A percentile compares a stretch with the other conserved stretches of the same genome.
phyloP scores from a whole-genome alignment of 2,797 vertebrate genomes.

The Periophthalmus magnuspinnatus region DNA sequence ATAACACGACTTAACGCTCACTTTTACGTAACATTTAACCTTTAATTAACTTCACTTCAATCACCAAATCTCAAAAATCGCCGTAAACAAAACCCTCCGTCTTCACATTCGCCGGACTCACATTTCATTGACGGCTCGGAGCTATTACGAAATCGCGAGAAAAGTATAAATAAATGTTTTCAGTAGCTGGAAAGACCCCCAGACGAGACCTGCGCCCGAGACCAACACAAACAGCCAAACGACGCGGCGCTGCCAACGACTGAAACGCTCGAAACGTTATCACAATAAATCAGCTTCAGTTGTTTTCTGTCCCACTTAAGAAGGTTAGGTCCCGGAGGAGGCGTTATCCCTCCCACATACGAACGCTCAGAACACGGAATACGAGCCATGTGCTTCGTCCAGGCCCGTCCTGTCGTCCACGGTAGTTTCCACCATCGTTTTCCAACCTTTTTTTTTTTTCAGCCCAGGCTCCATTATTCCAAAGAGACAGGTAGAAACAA shows the following conservation, averaged over 20 bases:
- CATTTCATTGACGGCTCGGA: slow-evolving; percentile 25
- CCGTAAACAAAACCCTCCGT: no score
- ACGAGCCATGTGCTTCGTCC: no score
- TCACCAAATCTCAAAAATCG: no score
- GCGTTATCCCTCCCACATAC: no score
- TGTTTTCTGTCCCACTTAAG: slow-evolving; percentile 79
- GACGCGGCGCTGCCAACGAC: slow-evolving; percentile 62
- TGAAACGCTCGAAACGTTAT: slow-evolving; percentile 69
- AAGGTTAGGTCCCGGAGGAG: slow-evolving; percentile 71
- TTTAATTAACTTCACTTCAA: no score
- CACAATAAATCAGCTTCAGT: slow-evolving; percentile 74
- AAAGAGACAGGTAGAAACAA: no score
- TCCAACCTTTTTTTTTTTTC: background rate
- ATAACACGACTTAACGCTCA: no score
- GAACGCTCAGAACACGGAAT: no score
- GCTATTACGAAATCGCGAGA: slow-evolving; percentile 48
- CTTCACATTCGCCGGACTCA: background rate
- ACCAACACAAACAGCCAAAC: slow-evolving; percentile 66
- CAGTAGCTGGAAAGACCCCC: slow-evolving; percentile 71
- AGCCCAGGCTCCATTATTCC: background rate
- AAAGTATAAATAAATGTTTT: slow-evolving; percentile 74
- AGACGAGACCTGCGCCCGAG: slow-evolving; percentile 23
- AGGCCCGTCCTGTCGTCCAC: background rate
- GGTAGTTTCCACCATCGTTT: background rate
- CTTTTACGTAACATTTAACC: no score